phyloP scores from a whole-genome alignment of 1,140 invertebrate genomes.

The Vanessa tameamea region DNA sequence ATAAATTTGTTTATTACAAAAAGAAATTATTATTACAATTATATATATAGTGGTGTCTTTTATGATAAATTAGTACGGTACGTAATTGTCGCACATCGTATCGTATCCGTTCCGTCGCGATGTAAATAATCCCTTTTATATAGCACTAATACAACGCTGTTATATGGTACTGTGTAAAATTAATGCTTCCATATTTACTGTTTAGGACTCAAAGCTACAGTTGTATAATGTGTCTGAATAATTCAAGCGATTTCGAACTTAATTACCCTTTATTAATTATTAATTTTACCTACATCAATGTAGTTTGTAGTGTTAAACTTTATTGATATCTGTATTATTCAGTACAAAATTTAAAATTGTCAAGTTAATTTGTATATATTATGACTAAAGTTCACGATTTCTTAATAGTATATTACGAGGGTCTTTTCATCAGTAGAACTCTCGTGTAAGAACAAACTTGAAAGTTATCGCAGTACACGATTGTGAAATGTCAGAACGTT shows the following conservation, averaged over 20 bases:
- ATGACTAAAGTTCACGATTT: too few relatives aligned
- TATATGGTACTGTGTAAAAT: constrained; percentile 27
- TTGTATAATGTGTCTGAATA: constrained; percentile 6
- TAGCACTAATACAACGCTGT: constrained; percentile 23
- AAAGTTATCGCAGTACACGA: too few relatives aligned
- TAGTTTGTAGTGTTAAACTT: not conserved
- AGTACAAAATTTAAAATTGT: not conserved
- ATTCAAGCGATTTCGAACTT: constrained; percentile 9
- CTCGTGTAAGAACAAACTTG: too few relatives aligned
- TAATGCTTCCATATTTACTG: constrained; percentile 26
- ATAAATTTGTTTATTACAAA: too few relatives aligned
- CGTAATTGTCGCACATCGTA: not conserved
- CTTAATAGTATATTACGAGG: too few relatives aligned
- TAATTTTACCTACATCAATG: not conserved
- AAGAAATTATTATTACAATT: too few relatives aligned
- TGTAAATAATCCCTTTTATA: not conserved
- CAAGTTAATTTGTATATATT: too few relatives aligned
- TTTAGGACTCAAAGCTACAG: constrained; percentile 17
- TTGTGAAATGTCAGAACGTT: too few relatives aligned
- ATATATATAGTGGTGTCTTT: too few relatives aligned
- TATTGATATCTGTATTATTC: not conserved
- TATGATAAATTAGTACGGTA: too few relatives aligned
- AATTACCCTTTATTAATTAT: not conserved
- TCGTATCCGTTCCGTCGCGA: constrained; percentile 3
- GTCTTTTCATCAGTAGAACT: too few relatives aligned